Conservation (phyloP, 2,113 vertebrate species). For the Pseudolaguvia tuberculata region DNA sequence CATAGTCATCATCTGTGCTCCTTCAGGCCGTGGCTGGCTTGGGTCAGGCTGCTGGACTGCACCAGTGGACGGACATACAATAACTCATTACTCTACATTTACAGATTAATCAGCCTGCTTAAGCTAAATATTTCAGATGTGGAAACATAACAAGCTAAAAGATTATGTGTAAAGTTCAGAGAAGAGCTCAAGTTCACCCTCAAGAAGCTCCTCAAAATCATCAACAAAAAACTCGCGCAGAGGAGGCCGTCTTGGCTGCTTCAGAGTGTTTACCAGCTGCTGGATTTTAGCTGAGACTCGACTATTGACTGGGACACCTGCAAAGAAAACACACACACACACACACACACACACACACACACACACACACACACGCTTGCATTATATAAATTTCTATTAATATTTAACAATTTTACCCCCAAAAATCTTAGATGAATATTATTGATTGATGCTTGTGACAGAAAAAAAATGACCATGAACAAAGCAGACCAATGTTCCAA, state of each 20-base stretch:
- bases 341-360: neutral
- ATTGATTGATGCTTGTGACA: conserved; percentile 44
- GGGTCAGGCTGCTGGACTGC: conserved; percentile 97
- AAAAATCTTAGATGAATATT: conserved; percentile 35
- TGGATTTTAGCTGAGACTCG: conserved; percentile 98
- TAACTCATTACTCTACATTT: neutral
- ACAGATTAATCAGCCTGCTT: neutral
- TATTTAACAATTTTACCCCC: too few species aligned
- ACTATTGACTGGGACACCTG: conserved; percentile 97
- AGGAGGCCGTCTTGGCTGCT: conserved; percentile 92
- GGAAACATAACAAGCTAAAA: neutral
- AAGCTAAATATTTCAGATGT: neutral
- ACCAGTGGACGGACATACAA: conserved; percentile 23
- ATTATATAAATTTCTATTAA: too few species aligned
- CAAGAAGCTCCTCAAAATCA: conserved; percentile 96
- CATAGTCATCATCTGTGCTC: conserved; percentile 93
- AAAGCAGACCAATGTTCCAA: conserved; percentile 44
- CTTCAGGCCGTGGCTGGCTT: conserved; percentile 94
- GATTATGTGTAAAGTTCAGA: neutral
- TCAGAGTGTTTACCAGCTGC: conserved; percentile 96
- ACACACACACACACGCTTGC: too few species aligned
- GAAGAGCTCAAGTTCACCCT: conserved; percentile 71
- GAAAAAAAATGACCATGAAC: conserved; percentile 31
- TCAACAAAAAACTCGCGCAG: conserved; percentile 98
- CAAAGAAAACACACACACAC: conserved; percentile 44